Conservation (phyloP, 1,140 invertebrate species). For the Oedothorax gibbosus region DNA sequence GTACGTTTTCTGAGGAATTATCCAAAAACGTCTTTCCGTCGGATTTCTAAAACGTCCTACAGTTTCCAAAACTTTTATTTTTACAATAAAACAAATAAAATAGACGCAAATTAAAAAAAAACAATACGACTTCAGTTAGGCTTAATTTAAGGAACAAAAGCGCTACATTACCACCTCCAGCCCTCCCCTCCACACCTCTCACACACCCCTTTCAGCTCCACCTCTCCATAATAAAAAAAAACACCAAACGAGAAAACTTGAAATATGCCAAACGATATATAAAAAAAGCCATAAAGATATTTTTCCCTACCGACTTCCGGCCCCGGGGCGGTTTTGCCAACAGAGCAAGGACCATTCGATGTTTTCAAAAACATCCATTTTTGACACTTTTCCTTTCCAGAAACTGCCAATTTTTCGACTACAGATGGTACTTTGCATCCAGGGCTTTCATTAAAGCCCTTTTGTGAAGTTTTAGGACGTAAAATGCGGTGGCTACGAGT, state of each 20-base stretch:
- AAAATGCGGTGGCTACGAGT: neutral
- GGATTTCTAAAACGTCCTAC: no score
- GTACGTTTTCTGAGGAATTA: no score
- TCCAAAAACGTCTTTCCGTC: no score
- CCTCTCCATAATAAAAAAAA: slow-evolving; percentile 8
- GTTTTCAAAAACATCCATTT: neutral
- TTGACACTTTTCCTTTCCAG: neutral
- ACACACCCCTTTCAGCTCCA: neutral
- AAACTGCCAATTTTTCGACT: neutral
- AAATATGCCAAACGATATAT: slow-evolving; percentile 28
- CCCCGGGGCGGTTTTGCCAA: slow-evolving; percentile 4
- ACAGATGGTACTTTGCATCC: neutral
- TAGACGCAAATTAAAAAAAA: no score
- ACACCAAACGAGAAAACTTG: slow-evolving; percentile 6
- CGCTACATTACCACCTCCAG: slow-evolving; percentile 6
- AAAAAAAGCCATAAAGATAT: slow-evolving; percentile 20
- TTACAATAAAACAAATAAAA: no score
- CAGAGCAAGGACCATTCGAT: no score
- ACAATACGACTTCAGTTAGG: no score
- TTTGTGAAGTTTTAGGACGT: neutral
- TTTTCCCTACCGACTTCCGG: slow-evolving; percentile 38
- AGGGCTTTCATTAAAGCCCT: neutral
- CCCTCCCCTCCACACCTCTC: neutral
- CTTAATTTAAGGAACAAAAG: no score
- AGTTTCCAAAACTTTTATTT: no score